phyloP scores from a whole-genome alignment of 37 sponge, comb jelly and placozoan genomes.

The Tethya wilhelma region DNA sequence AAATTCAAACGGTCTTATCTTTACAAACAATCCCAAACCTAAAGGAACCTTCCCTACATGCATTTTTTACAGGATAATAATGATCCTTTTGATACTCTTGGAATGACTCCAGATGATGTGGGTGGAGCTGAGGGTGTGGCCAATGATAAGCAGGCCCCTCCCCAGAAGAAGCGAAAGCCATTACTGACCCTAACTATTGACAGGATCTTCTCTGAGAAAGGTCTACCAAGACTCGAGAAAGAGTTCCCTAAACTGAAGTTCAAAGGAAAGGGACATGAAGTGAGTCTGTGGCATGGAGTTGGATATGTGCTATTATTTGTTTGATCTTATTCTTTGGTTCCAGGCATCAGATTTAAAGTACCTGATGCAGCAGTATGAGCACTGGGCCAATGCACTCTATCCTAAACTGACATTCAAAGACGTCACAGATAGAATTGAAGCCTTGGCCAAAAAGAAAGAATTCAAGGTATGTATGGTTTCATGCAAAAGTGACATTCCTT shows the following conservation, averaged over 20 bases:
- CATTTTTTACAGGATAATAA: background rate
- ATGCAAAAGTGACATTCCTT: background rate
- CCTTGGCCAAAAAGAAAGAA: slow-evolving; percentile 60
- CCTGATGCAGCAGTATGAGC: slow-evolving; percentile 81
- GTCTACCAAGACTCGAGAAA: slow-evolving; percentile 50
- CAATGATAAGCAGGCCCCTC: slow-evolving; percentile 7
- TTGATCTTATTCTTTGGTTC: too few relatives aligned
- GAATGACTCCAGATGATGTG: background rate
- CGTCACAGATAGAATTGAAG: slow-evolving; percentile 68
- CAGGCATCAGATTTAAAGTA: slow-evolving; percentile 71
- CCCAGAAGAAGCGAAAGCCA: slow-evolving; percentile 68
- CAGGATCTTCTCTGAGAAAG: slow-evolving; percentile 69
- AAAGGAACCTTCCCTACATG: too few relatives aligned
- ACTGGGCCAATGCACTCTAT: slow-evolving; percentile 85
- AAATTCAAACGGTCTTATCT: too few relatives aligned
- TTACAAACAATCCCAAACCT: too few relatives aligned
- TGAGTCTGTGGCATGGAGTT: too few relatives aligned
- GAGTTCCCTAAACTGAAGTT: slow-evolving; percentile 89
- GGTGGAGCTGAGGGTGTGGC: background rate
- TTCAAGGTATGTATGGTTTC: slow-evolving; percentile 60
- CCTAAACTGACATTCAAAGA: slow-evolving; percentile 81
- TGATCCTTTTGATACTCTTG: too few relatives aligned
- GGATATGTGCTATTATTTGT: too few relatives aligned
- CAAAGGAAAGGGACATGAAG: slow-evolving; percentile 87
- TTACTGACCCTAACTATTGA: slow-evolving; percentile 60